A percentile compares a stretch with the other conserved stretches of the same genome.
These are phyloP conservation scores for Ophioninae sp. DNA, from an alignment of 2,888 invertebrate species.

Conservation along the genomic window DNA sequence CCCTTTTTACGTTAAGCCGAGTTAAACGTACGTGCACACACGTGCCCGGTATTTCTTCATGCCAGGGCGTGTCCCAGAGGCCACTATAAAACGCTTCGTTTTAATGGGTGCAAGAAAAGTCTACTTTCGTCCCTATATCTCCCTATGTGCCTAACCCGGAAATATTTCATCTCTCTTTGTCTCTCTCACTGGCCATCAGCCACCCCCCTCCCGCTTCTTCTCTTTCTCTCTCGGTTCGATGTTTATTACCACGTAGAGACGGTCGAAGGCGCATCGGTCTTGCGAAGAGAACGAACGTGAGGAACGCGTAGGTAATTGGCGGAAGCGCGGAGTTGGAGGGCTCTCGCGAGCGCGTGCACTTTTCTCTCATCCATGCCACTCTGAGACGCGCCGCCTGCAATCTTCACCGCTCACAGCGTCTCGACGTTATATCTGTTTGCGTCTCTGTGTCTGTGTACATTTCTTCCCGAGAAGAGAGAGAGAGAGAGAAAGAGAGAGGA, in stretches of 20 bases:
- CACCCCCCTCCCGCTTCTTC: conserved; percentile 42
- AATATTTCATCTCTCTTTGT: conserved; percentile 59
- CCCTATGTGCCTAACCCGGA: conserved; percentile 60
- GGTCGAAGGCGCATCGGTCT: conserved; percentile 45
- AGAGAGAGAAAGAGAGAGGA: conserved; percentile 21
- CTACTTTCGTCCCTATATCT: conserved; percentile 62
- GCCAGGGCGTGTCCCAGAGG: conserved; percentile 48
- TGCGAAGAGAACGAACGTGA: conserved; percentile 49
- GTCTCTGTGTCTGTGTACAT: neutral
- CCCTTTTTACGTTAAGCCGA: no score
- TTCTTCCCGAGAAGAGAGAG: neutral
- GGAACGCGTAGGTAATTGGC: conserved; percentile 62
- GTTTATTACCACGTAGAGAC: conserved; percentile 56
- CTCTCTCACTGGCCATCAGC: neutral
- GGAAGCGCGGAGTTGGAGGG: conserved; percentile 52
- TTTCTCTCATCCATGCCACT: conserved; percentile 50
- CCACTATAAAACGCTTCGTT: conserved; percentile 25
- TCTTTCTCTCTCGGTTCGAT: conserved; percentile 38
- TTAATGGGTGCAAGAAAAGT: conserved; percentile 55
- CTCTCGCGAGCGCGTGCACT: conserved; percentile 50
- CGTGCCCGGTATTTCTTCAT: conserved; percentile 22
- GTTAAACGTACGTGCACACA: no score
- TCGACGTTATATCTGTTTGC: neutral
- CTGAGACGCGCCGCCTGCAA: conserved; percentile 47
- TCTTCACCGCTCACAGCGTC: conserved; percentile 23